These are phyloP conservation scores for Ferdinandea cuprea DNA, from an alignment of 2,888 invertebrate genomes.

Conservation along the genomic window DNA sequence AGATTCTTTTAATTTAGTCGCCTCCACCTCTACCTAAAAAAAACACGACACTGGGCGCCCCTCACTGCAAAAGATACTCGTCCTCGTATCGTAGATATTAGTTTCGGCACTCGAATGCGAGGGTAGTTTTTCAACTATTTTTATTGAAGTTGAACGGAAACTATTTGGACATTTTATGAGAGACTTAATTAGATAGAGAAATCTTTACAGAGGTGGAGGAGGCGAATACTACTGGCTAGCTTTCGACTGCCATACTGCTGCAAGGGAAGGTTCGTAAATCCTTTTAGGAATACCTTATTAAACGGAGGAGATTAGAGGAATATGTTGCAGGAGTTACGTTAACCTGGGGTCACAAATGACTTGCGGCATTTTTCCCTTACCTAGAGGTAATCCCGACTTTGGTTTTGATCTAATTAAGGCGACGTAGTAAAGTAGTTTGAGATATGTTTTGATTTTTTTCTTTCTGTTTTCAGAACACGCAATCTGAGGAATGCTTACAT, in stretches of 20 bases:
- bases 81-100: slow-evolving; percentile 29
- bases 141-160: slow-evolving; percentile 64
- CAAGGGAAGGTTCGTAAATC: slow-evolving; percentile 24
- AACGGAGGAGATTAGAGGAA: slow-evolving; percentile 23
- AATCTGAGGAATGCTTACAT: background rate
- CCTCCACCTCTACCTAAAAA: too few species aligned
- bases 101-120: slow-evolving; percentile 30
- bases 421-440: slow-evolving; percentile 6
- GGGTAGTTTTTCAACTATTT: slow-evolving; percentile 60
- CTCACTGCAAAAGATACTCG: background rate
- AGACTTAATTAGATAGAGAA: slow-evolving; percentile 60
- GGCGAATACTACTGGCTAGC: background rate
- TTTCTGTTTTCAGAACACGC: too few species aligned
- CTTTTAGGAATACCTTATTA: slow-evolving; percentile 44
- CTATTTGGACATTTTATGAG: slow-evolving; percentile 65
- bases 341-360: background rate
- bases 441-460: background rate
- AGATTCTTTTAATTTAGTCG: slow-evolving; percentile 73
- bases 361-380: background rate
- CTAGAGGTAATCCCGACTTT: background rate
- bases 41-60: too few species aligned
- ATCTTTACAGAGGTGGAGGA: background rate
- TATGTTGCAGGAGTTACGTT: slow-evolving; percentile 25
- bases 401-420: slow-evolving; percentile 17
- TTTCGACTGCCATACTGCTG: background rate